A percentile compares a stretch with the other conserved stretches of the same genome.
These are phyloP conservation scores for Catharus minimus DNA, from an alignment of 2,113 vertebrate genomes.

Conservation along the genomic window DNA sequence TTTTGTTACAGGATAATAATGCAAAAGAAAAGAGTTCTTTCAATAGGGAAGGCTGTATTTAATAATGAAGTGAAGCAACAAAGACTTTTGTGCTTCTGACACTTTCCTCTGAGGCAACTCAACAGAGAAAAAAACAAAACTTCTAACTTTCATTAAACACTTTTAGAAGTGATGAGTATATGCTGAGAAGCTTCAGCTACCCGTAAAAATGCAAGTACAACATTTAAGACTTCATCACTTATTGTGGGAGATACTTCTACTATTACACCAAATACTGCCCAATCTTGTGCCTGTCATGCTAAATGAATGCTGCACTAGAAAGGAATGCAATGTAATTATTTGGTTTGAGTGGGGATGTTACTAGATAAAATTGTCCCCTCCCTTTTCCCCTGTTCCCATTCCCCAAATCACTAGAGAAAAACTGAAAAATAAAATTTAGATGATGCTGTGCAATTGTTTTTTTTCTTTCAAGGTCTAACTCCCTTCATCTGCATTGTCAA, in stretches of 20 bases:
- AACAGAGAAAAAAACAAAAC: not conserved
- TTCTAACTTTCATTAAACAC: not conserved
- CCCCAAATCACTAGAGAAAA: not conserved
- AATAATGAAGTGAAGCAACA: constrained; percentile 22
- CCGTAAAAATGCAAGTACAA: not conserved
- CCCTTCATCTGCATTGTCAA: not conserved
- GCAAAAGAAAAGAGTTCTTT: constrained; percentile 1
- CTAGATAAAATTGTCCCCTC: not conserved
- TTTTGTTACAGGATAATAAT: constrained; percentile 3
- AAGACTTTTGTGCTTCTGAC: constrained; percentile 26
- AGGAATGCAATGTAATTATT: not conserved
- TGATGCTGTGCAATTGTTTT: not conserved
- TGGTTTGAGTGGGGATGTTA: not conserved
- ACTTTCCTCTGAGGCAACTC: constrained; percentile 28
- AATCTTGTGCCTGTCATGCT: not conserved
- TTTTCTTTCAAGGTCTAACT: not conserved
- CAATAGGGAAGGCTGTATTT: constrained; percentile 6
- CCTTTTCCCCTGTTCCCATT: not conserved
- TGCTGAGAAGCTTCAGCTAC: not conserved
- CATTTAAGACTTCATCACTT: not conserved
- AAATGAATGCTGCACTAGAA: not conserved
- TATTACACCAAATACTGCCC: not conserved
- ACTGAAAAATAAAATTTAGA: not conserved
- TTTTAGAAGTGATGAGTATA: not conserved
- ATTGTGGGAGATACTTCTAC: not conserved